Evolutionary conservation across 1,140 invertebrate genomes (phyloP).

Genomic region (Anthonomus grandis): DNA sequence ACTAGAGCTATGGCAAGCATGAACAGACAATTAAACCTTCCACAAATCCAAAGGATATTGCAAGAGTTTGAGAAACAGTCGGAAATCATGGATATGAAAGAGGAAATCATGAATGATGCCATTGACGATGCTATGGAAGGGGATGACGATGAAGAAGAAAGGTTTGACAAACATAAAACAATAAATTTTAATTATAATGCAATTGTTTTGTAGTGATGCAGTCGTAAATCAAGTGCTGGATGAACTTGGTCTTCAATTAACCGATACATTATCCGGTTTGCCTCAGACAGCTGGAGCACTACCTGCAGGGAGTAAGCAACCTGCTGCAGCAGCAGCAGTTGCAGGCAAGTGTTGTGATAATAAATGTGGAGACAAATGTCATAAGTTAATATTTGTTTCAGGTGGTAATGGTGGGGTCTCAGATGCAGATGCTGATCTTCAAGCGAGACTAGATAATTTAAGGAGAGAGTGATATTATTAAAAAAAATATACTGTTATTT

Average conservation of each 20-base stretch:
- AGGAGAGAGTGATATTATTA: conserved; percentile 84
- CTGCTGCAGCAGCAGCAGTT: conserved; percentile 57
- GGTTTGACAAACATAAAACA: conserved; percentile 51
- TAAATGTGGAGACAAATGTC: too few species aligned
- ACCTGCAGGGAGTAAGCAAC: conserved; percentile 52
- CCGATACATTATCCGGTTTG: conserved; percentile 81
- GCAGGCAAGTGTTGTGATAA: too few species aligned
- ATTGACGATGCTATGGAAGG: conserved; percentile 99
- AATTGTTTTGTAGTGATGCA: conserved; percentile 68
- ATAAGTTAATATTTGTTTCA: too few species aligned
- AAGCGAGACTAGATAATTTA: conserved; percentile 91
- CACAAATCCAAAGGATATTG: conserved; percentile 98
- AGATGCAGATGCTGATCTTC: conserved; percentile 92
- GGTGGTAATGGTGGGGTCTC: conserved; percentile 58
- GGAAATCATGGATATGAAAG: conserved; percentile 99
- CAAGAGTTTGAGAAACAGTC: conserved; percentile 99
- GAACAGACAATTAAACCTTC: conserved; percentile 97
- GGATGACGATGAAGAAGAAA: conserved; percentile 98
- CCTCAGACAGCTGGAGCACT: conserved; percentile 70
- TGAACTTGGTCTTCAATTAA: conserved; percentile 93
- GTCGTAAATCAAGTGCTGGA: conserved; percentile 92
- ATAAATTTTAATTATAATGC: neutral
- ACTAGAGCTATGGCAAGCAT: conserved; percentile 98
- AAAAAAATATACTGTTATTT: too few species aligned
- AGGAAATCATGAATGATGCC: conserved; percentile 99